phyloP scores from a whole-genome alignment of 2,113 vertebrate species.

The Stegostoma tigrinum region DNA sequence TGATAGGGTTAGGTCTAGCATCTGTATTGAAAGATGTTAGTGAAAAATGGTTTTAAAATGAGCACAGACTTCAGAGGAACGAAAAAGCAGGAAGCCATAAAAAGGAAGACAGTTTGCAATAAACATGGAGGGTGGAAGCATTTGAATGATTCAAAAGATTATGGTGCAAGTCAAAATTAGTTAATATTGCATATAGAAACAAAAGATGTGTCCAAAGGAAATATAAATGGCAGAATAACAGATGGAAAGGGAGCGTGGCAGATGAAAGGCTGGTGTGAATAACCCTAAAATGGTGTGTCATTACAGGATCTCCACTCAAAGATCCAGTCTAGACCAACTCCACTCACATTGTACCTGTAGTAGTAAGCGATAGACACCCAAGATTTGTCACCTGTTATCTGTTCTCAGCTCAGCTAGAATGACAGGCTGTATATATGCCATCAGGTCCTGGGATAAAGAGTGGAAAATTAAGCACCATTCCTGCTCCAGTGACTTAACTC shows the following conservation, averaged over 20 bases:
- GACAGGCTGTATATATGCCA: background rate
- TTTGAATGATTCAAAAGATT: background rate
- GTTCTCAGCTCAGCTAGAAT: background rate
- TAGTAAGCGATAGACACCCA: background rate
- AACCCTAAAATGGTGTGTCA: background rate
- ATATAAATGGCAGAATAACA: background rate
- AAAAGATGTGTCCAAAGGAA: background rate
- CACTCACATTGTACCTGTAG: background rate
- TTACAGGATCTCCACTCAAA: background rate
- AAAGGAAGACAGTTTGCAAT: background rate
- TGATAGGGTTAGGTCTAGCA: background rate
- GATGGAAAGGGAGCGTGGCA: background rate
- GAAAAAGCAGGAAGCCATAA: background rate
- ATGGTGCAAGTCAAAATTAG: background rate
- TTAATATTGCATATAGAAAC: background rate
- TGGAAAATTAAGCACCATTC: background rate
- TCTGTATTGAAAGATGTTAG: background rate
- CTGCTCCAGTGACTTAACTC: background rate
- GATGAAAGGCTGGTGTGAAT: background rate
- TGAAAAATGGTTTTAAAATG: background rate
- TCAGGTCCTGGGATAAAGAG: background rate
- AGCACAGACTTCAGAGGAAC: background rate
- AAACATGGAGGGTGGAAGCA: background rate
- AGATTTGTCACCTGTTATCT: background rate
- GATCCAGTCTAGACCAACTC: background rate